Evolutionary conservation across 23 tunicate species (phyloP), one percentile per base, ranked within the genome.

Genomic region (Clavelina lepadiformis): DNA sequence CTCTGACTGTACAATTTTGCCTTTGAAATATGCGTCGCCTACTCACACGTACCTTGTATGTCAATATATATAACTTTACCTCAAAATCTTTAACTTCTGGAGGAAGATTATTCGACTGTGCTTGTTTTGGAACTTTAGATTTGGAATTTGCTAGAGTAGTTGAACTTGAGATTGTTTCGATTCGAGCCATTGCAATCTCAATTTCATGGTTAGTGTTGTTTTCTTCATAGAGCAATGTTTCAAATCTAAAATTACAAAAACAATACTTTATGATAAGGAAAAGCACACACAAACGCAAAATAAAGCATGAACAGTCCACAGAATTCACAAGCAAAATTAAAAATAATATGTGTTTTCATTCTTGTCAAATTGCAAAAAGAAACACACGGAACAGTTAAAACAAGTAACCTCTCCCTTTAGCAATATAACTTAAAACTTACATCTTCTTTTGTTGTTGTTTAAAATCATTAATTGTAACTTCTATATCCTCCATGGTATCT

Each of bases 401-500:
- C n/a, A n/a, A n/a, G n/a, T n/a, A n/a, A n/a, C n/a, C n/a, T n/a
- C n/a, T n/a, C n/a, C n/a, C n/a, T n/a, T n/a, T n/a, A n/a, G n/a
- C n/a, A n/a, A n/a, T n/a, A n/a, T n/a, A n/a, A 27, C 7, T 6
- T 11, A 13, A 35, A 63, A 66, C 77, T 51, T 34, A 88, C 96
- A 62, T 73, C 61, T 79, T 84, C 45, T 73, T 32, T 45, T 88
- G 96, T 15, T 79, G 60, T 59, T 88, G 75, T 41, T 88, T 88
- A 52, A 88, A 88, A 21, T 27, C 44, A 24, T 63, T 67, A 6
- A 88, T 79, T 1, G 86, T 73, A 32, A 78, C 47, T 73, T 88
- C 96, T 38, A 88, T 73, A 55, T 79, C 96, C 61, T 88, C 87
- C 96, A 88, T 88, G 27, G 73, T 53, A 32, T 34, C 38, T 44